phyloP scores from a whole-genome alignment of 1,140 invertebrate genomes.

The Linepithema humile region DNA sequence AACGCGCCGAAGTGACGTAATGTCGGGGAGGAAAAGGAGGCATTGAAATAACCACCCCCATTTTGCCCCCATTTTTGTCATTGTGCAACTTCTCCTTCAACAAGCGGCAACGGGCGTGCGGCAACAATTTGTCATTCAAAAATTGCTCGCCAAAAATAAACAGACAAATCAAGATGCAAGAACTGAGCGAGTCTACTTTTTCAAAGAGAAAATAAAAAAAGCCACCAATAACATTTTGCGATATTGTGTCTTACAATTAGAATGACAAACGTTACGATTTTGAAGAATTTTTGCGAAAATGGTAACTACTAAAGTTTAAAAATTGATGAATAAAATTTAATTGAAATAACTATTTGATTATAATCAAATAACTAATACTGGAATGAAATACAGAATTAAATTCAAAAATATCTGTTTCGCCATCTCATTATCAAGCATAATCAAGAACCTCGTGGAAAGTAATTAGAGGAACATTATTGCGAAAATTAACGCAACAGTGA shows the following conservation, averaged over 20 bases:
- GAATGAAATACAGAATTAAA: not conserved
- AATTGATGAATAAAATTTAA: not conserved
- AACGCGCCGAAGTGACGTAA: constrained; percentile 42
- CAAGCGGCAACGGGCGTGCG: constrained; percentile 11
- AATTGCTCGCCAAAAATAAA: constrained; percentile 1
- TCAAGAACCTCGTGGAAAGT: not conserved
- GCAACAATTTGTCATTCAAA: constrained; percentile 50
- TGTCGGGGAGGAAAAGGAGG: constrained; percentile 30
- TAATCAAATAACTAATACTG: no score
- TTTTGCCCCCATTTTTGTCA: constrained; percentile 14
- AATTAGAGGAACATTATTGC: constrained; percentile 17
- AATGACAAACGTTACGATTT: not conserved
- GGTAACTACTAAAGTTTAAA: no score
- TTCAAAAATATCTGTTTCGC: not conserved
- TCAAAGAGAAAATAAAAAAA: constrained; percentile 44
- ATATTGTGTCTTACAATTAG: not conserved
- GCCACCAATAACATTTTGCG: not conserved
- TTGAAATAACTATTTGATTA: not conserved
- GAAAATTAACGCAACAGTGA: constrained; percentile 29
- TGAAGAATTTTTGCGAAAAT: not conserved
- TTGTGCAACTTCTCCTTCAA: not conserved
- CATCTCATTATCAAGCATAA: constrained; percentile 11
- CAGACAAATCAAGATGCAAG: not conserved
- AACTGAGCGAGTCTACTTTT: not conserved
- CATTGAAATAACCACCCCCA: constrained; percentile 13